phyloP scores from a whole-genome alignment of 2,113 vertebrate genomes.

The Burhinus oedicnemus region DNA sequence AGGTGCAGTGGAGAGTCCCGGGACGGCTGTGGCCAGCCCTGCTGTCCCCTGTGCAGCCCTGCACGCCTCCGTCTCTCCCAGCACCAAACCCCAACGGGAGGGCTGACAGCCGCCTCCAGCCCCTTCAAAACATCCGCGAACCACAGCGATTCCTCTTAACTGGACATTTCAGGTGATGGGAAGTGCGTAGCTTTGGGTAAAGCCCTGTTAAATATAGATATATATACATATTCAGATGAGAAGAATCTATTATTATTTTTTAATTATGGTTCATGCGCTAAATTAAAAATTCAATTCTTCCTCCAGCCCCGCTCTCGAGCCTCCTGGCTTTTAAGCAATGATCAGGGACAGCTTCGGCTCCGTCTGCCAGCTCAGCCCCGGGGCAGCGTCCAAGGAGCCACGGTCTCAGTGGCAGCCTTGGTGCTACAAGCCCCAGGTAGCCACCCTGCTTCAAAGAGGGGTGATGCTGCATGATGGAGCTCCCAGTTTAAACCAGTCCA shows the following conservation, averaged over 20 bases:
- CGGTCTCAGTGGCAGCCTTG: background rate
- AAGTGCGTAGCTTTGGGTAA: background rate
- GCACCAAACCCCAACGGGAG: fast-evolving
- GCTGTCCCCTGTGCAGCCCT: background rate
- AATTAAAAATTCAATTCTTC: background rate
- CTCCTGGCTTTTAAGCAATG: background rate
- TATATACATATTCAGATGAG: background rate
- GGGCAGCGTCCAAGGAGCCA: background rate
- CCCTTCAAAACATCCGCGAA: background rate
- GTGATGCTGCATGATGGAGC: background rate
- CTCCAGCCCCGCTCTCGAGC: background rate
- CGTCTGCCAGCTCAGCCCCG: background rate
- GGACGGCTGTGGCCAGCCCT: background rate
- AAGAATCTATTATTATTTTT: background rate
- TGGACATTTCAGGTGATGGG: background rate
- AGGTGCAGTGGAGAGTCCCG: background rate
- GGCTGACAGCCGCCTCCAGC: background rate
- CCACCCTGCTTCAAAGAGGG: fast-evolving
- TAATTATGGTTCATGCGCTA: background rate
- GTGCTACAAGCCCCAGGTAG: background rate
- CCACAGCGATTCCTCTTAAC: background rate
- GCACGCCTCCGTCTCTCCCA: fast-evolving
- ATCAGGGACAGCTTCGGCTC: background rate
- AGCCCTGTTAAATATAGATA: background rate
- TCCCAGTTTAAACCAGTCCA: background rate